Percentiles rank a stretch among this genome's conserved stretches.
phyloP scores from a whole-genome alignment of 2,888 invertebrate genomes.

The Neoascia interrupta region DNA sequence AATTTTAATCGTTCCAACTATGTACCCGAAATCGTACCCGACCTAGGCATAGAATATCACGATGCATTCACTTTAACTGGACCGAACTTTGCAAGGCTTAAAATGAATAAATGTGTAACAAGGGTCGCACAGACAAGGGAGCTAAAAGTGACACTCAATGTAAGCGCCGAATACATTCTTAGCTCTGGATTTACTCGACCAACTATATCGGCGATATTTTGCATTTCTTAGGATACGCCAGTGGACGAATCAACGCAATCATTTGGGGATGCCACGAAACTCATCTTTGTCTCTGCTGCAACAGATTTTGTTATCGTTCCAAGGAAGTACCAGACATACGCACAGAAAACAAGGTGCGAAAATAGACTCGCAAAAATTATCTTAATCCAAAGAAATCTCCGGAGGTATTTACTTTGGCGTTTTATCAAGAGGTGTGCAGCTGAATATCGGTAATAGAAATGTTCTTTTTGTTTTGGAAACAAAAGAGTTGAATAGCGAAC shows the following conservation, averaged over 20 bases:
- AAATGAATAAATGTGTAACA: constrained; percentile 72
- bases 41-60: constrained; percentile 84
- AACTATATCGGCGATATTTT: background rate
- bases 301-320: constrained; percentile 83
- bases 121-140: constrained; percentile 85
- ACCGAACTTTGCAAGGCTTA: constrained; percentile 76
- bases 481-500: constrained; percentile 47
- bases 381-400: constrained; percentile 83
- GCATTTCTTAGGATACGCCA: constrained; percentile 74
- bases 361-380: constrained; percentile 82
- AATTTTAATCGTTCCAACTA: constrained; percentile 10
- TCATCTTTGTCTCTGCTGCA: constrained; percentile 81
- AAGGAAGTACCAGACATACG: constrained; percentile 84
- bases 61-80: constrained; percentile 91
- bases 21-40: no score
- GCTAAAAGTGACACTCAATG: constrained; percentile 77
- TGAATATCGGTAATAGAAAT: constrained; percentile 79
- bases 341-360: constrained; percentile 82
- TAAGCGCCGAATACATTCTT: constrained; percentile 71
- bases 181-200: constrained; percentile 4
- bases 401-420: constrained; percentile 78
- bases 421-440: constrained; percentile 80
- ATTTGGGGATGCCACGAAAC: constrained; percentile 76
- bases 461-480: background rate
- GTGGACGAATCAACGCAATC: constrained; percentile 77